These are phyloP conservation scores for Mystacornis crossleyi DNA, from an alignment of 2,113 vertebrate species.

Conservation along the genomic window DNA sequence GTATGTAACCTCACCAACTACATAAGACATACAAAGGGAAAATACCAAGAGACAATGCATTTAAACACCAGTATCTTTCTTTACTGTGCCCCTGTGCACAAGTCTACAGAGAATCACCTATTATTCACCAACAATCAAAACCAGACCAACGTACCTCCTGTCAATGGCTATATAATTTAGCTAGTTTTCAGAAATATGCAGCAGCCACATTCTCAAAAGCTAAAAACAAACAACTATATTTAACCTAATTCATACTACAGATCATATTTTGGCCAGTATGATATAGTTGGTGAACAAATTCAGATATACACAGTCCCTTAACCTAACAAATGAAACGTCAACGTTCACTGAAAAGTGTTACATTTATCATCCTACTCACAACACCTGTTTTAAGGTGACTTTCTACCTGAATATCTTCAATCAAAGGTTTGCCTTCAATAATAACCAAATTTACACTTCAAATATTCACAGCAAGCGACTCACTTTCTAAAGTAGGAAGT, in stretches of 20 bases:
- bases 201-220: constrained; percentile 91
- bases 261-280: constrained; percentile 87
- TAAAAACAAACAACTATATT: constrained; percentile 87
- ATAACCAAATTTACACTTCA: constrained; percentile 83
- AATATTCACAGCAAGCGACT: constrained; percentile 87
- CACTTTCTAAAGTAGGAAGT: constrained; percentile 80
- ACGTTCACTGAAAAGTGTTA: constrained; percentile 76
- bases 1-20: constrained; percentile 99
- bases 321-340: constrained; percentile 80
- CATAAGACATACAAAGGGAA: constrained; percentile 99
- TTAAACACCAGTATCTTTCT: constrained; percentile 95
- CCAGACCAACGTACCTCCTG: constrained; percentile 93
- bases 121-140: constrained; percentile 93
- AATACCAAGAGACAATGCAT: constrained; percentile 99
- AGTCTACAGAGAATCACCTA: constrained; percentile 94
- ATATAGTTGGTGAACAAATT: constrained; percentile 93
- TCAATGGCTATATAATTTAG: constrained; percentile 91
- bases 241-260: constrained; percentile 90
- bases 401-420: constrained; percentile 86
- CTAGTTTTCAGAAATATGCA: constrained; percentile 90
- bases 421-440: constrained; percentile 82
- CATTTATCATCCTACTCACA: constrained; percentile 82
- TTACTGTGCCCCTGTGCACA: constrained; percentile 93
- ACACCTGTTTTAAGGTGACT: constrained; percentile 89
- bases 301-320: constrained; percentile 81